These are phyloP conservation scores for Petrocephalus schoutedeni DNA, from an alignment of 2,797 vertebrate species.

Conservation along the genomic window DNA sequence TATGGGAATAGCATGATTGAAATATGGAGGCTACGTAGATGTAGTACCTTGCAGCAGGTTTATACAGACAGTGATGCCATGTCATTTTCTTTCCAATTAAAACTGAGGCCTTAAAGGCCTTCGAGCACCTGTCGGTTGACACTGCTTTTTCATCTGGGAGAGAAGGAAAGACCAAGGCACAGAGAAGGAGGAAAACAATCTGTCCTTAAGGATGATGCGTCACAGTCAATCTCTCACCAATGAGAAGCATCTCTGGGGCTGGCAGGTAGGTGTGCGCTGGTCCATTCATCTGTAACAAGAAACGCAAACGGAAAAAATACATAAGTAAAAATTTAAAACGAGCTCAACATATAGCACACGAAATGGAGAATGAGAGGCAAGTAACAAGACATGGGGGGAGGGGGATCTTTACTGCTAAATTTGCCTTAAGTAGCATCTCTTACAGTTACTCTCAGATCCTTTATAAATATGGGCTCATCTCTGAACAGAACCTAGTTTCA, in stretches of 20 bases:
- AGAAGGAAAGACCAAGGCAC: not conserved
- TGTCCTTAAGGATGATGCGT: constrained; percentile 8
- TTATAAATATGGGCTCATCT: not conserved
- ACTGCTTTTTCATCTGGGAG: constrained; percentile 30
- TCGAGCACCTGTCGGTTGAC: constrained; percentile 67
- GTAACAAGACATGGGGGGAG: not conserved
- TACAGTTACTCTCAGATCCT: not conserved
- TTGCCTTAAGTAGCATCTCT: not conserved
- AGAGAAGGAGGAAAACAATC: not conserved
- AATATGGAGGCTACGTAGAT: constrained; percentile 62
- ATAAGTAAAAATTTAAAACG: not conserved
- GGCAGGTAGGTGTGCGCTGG: not conserved
- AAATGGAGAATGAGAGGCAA: not conserved
- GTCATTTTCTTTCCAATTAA: constrained; percentile 64
- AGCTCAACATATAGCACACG: not conserved
- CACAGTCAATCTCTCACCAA: constrained; percentile 8
- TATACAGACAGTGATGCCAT: constrained; percentile 65
- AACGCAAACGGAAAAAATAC: not conserved
- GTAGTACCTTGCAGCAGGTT: constrained; percentile 66
- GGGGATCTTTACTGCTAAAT: not conserved
- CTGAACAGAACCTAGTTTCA: not conserved
- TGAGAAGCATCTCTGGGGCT: constrained; percentile 8
- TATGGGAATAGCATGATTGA: not conserved
- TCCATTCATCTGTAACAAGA: constrained; percentile 14
- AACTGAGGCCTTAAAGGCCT: constrained; percentile 65